These are phyloP conservation scores for Cyprinodon brontotheroides DNA, from an alignment of 2,113 vertebrate species.

Conservation along the genomic window DNA sequence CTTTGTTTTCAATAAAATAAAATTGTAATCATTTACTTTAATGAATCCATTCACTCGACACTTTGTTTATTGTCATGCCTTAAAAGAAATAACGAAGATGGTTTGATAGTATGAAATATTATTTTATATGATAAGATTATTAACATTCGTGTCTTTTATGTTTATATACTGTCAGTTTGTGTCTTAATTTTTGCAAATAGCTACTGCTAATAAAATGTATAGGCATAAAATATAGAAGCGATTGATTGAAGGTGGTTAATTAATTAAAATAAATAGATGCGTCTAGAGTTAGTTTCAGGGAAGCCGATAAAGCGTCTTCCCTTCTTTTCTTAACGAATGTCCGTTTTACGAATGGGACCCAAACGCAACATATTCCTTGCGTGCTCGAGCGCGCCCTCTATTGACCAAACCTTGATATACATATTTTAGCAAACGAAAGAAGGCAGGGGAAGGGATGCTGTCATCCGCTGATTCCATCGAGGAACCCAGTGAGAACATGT, in stretches of 20 bases:
- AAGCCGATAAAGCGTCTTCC: not conserved
- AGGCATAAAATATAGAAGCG: no score
- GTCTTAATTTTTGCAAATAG: not conserved
- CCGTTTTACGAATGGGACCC: not conserved
- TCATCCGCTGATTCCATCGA: conserved; percentile 32
- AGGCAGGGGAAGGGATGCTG: conserved; percentile 65
- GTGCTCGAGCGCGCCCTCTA: conserved; percentile 62
- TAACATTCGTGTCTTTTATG: no score
- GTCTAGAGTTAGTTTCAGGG: not conserved
- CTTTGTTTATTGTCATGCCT: no score
- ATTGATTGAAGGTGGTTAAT: no score
- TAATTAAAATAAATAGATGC: no score
- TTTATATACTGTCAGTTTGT: not conserved
- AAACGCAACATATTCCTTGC: conserved; percentile 36
- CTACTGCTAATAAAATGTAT: not conserved
- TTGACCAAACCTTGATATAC: conserved; percentile 40
- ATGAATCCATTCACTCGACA: no score
- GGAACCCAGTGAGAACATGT: conserved; percentile 27
- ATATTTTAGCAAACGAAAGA: conserved; percentile 33
- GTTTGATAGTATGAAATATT: no score
- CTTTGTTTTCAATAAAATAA: no score
- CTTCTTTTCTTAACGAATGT: not conserved
- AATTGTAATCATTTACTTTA: no score
- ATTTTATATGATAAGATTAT: no score
- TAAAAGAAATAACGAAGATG: no score